These are phyloP conservation scores for Melitaea athalia DNA, from an alignment of 2,888 invertebrate species.

Conservation along the genomic window DNA sequence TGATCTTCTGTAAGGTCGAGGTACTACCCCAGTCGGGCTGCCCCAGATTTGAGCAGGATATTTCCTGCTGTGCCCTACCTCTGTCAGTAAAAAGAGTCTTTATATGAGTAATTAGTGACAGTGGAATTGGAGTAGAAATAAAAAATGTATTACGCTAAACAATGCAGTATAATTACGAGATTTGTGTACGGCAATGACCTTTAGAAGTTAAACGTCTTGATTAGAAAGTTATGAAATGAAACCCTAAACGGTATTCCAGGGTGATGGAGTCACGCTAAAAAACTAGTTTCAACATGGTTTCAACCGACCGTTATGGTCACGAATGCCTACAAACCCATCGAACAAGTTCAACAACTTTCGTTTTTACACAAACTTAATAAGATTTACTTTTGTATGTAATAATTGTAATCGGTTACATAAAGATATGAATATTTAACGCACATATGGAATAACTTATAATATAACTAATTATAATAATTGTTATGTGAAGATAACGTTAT, in stretches of 20 bases:
- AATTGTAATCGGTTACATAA: constrained; percentile 28
- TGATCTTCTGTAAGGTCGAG: too few species aligned
- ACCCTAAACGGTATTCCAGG: constrained; percentile 4
- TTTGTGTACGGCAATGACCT: not conserved
- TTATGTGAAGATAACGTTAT: not conserved
- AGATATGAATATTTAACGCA: constrained; percentile 11
- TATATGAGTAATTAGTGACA: too few species aligned
- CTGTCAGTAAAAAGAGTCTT: too few species aligned
- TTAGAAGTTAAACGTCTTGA: not conserved
- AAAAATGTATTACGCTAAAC: too few species aligned
- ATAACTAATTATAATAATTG: not conserved
- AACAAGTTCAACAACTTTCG: constrained; percentile 30
- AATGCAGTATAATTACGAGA: too few species aligned
- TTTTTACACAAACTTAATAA: constrained; percentile 29
- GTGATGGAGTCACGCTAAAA: not conserved
- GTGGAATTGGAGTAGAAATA: too few species aligned
- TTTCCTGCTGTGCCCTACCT: too few species aligned
- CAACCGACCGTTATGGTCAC: not conserved
- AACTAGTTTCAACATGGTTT: constrained; percentile 2
- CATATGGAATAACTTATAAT: not conserved
- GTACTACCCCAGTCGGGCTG: too few species aligned
- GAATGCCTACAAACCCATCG: constrained; percentile 3
- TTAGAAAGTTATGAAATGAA: not conserved
- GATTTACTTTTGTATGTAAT: constrained; percentile 25
- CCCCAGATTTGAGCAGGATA: too few species aligned